Conservation (phyloP, 2,113 vertebrate genomes). For the Leuciscus idus region DNA sequence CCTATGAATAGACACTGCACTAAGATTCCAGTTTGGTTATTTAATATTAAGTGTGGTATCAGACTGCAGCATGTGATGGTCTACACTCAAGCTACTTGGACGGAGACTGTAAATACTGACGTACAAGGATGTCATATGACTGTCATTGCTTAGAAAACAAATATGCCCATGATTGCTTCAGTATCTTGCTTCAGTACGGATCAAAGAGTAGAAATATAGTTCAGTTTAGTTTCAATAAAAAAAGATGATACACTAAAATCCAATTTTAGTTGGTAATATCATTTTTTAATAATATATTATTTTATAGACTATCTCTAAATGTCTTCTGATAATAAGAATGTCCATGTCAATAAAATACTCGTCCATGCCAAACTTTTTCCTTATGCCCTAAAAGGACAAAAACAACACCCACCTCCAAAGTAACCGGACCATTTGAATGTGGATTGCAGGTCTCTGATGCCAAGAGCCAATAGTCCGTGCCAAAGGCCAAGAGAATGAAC, state of each 20-base stretch:
- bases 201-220: background rate
- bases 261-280: no score
- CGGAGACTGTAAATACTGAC: conserved; percentile 53
- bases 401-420: conserved; percentile 61
- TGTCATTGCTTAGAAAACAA: conserved; percentile 29
- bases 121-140: conserved; percentile 23
- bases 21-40: conserved; percentile 53
- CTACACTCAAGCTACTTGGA: conserved; percentile 61
- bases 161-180: conserved; percentile 12
- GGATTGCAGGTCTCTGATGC: conserved; percentile 83
- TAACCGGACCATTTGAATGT: conserved; percentile 49
- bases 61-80: conserved; percentile 69
- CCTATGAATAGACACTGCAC: conserved; percentile 39
- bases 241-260: background rate
- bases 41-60: conserved; percentile 63
- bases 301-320: background rate
- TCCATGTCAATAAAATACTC: background rate
- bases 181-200: background rate
- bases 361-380: background rate
- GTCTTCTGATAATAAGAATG: background rate
- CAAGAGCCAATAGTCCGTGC: conserved; percentile 97
- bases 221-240: background rate
- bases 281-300: no score
- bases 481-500: conserved; percentile 90
- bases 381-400: background rate